Base-by-base conservation (phyloP, 2,113 vertebrate genomes). In the Indri indri region DNA sequence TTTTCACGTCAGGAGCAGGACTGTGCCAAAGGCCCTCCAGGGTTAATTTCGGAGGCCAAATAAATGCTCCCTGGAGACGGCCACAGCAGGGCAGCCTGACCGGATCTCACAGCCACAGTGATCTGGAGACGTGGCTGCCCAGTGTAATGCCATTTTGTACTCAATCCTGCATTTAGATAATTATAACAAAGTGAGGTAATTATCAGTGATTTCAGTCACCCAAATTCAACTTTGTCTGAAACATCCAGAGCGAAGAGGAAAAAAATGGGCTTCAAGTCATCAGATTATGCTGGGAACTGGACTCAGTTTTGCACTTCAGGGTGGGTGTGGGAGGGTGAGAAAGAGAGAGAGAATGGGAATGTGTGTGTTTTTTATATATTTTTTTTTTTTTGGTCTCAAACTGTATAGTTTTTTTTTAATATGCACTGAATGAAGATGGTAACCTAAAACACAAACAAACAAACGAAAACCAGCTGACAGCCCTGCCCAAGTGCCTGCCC, bases 21-120 rank as follows among this genome's bases (percentile, higher is more conserved):
- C 0, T 0, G 0, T 2, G 37, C 47, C 34, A 8, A 12, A 13
- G 37, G 32, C 25, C 61, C 2, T 14, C 40, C 40, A 0, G 37
- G n/a, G 25, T 25, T 2, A 3, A 23, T 2, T 12, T 2, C 12
- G 5, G 68, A 32, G n/a, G 11, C 27, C 3, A 8, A 11, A 45
- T 18, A 8, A 11, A 45, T 18, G 3, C 45, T 12, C 12, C 54
- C 52, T 0, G 4, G 54, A 11, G 22, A 27, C 4, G 20, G 50
- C n/a, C 30, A 10, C 4, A 6, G 13, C 8, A 8, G 74, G 85
- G 23, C 18, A 0, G 25, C 1, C 23, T 0, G 1, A 42, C 63
- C 0, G 10, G 6, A 25, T 2, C 2, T 12, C 59, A 34, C 3
- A 11, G 45, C 45, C 47, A 45, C 23, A 0, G 18, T 0, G 11